phyloP scores from a whole-genome alignment of 2,797 vertebrate genomes.

The Scolopax rusticola region DNA sequence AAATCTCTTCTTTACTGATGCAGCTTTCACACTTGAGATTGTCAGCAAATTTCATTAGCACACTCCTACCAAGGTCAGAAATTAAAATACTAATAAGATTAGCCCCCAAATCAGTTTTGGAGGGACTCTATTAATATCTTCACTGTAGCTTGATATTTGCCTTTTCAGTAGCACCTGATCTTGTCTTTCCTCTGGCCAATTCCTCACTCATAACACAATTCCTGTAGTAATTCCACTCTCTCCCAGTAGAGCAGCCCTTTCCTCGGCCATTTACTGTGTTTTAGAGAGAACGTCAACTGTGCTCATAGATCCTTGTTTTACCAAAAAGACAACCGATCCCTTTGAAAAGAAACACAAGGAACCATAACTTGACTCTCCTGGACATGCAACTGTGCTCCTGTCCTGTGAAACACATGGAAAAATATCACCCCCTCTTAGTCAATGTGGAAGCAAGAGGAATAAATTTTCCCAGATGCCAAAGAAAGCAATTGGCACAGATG shows the following conservation, averaged over 20 bases:
- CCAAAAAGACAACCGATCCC: not conserved
- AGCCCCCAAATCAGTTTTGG: not conserved
- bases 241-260: not conserved
- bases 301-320: not conserved
- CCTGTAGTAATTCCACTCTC: not conserved
- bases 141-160: not conserved
- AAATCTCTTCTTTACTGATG: constrained; percentile 8
- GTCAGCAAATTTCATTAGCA: constrained; percentile 52
- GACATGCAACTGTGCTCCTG: rapidly evolving
- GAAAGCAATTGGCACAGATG: not conserved
- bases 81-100: constrained; percentile 65
- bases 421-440: not conserved
- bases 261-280: not conserved
- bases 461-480: not conserved
- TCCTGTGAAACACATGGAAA: not conserved
- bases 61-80: constrained; percentile 26
- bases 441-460: not conserved
- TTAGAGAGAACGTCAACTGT: not conserved
- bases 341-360: not conserved
- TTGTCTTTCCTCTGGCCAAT: not conserved
- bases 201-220: not conserved
- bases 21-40: constrained; percentile 10
- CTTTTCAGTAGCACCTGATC: not conserved
- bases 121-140: constrained; percentile 9
- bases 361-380: not conserved